A percentile compares a stretch with the other conserved stretches of the same genome.
Evolutionary conservation across 1,140 invertebrate genomes (phyloP).

Genomic region (Aphelenchoides fujianensis): DNA sequence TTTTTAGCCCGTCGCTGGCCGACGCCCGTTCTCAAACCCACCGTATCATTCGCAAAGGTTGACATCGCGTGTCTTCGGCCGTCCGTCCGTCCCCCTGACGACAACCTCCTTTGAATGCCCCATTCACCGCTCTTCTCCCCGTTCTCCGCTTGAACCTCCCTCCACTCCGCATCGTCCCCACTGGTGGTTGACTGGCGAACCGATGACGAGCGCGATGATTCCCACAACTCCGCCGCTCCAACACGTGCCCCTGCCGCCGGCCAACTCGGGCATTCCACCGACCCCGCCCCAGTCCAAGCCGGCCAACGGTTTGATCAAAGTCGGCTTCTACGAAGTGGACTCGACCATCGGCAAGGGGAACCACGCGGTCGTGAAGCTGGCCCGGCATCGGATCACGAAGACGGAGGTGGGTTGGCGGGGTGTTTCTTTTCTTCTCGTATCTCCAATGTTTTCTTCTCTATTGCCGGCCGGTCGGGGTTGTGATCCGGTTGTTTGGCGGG

Average conservation of each 20-base stretch:
- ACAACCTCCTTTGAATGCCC: background rate
- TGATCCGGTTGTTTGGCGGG: background rate
- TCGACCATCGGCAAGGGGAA: conserved; percentile 94
- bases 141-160: background rate
- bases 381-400: conserved; percentile 87
- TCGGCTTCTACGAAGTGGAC: conserved; percentile 91
- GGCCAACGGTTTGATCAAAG: conserved; percentile 64
- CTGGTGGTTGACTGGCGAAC: background rate
- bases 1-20: background rate
- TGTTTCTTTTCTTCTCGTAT: background rate
- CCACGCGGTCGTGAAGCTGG: conserved; percentile 90
- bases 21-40: background rate
- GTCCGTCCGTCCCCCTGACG: background rate
- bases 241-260: background rate
- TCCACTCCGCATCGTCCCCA: background rate
- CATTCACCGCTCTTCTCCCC: too few species aligned
- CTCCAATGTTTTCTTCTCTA: background rate
- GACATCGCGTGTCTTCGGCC: too few species aligned
- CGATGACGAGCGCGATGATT: background rate
- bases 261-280: background rate
- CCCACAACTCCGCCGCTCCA: background rate
- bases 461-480: background rate
- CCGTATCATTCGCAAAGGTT: too few species aligned
- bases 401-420: conserved; percentile 89
- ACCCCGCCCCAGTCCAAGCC: conserved; percentile 6